phyloP scores from a whole-genome alignment of 2,113 vertebrate genomes.

The Chiloscyllium plagiosum region DNA sequence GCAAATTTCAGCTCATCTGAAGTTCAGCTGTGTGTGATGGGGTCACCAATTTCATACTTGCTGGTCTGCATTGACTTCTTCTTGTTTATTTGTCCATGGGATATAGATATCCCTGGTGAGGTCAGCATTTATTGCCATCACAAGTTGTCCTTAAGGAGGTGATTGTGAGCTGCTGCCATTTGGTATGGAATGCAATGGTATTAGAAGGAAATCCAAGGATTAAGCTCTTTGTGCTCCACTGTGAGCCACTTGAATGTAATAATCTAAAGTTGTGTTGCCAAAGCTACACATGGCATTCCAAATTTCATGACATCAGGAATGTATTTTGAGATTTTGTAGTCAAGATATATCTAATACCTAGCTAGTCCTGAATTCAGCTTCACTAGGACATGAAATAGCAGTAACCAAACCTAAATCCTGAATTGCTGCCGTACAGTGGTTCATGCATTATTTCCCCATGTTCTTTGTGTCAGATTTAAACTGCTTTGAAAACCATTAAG shows the following conservation, averaged over 20 bases:
- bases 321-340: not conserved
- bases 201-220: too few species aligned
- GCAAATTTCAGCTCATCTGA: not conserved
- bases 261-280: not conserved
- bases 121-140: too few species aligned
- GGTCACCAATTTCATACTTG: not conserved
- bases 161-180: too few species aligned
- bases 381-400: not conserved
- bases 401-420: not conserved
- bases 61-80: not conserved
- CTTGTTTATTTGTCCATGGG: too few species aligned
- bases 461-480: not conserved
- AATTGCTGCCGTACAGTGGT: not conserved
- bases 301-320: not conserved
- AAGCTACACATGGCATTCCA: not conserved
- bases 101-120: too few species aligned
- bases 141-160: too few species aligned
- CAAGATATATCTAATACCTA: not conserved
- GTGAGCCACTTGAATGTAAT: not conserved
- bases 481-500: too few species aligned
- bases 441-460: not conserved
- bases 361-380: not conserved
- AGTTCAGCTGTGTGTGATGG: not conserved
- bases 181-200: too few species aligned
- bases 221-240: not conserved